phyloP scores from a whole-genome alignment of 53 echinoderm and acorn worm species.

The Holothuria leucospilota region DNA sequence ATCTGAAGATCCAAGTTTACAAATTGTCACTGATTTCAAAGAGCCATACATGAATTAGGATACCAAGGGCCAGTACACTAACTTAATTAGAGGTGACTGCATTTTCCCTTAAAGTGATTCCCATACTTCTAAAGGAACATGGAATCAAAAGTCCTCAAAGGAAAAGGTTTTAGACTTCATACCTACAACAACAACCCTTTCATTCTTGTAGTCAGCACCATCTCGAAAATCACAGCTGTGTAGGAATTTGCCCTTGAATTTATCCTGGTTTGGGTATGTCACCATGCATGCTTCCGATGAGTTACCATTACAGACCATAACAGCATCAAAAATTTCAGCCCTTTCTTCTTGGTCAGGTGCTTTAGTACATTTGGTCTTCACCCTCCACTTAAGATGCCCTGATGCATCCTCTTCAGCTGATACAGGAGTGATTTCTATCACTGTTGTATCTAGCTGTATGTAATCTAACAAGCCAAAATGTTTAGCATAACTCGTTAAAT shows the following conservation, averaged over 20 bases:
- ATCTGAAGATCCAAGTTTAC: too few relatives aligned
- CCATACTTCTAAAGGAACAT: too few relatives aligned
- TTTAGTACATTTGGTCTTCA: background rate
- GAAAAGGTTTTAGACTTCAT: background rate
- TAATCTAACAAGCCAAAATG: slow-evolving; percentile 56
- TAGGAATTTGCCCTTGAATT: slow-evolving; percentile 56
- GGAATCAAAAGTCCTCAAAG: background rate
- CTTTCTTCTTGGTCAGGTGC: background rate
- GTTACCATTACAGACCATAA: slow-evolving; percentile 68
- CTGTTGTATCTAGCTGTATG: slow-evolving; percentile 58
- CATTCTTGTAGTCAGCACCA: slow-evolving; percentile 59
- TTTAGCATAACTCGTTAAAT: slow-evolving; percentile 62
- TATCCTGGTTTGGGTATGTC: slow-evolving; percentile 49
- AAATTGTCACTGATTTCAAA: too few relatives aligned
- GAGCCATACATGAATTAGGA: too few relatives aligned
- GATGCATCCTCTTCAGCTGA: background rate
- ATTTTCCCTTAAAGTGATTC: too few relatives aligned
- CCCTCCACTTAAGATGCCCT: background rate
- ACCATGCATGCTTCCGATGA: slow-evolving; percentile 57
- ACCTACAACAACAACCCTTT: slow-evolving; percentile 77
- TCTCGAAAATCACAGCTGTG: slow-evolving; percentile 64
- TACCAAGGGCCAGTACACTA: too few relatives aligned
- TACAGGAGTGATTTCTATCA: slow-evolving; percentile 51
- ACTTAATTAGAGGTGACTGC: too few relatives aligned
- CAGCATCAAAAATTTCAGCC: slow-evolving; percentile 66